Evolutionary conservation across 2,113 vertebrate genomes (phyloP), one percentile per base, ranked within the genome.

Genomic region (Rhineura floridana): DNA sequence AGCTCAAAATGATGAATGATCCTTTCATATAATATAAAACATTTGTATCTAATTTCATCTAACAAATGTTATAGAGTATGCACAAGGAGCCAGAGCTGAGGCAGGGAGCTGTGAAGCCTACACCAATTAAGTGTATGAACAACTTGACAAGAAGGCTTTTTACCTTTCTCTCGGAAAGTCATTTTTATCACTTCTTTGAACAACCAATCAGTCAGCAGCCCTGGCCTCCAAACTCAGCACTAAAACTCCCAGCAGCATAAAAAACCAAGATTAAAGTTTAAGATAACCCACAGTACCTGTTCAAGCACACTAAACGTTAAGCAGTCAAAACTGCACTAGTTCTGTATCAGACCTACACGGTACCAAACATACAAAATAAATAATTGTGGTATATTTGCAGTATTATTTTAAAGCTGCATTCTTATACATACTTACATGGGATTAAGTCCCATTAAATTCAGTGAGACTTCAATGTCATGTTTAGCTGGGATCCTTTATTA

Each of bases 151-250:
- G 50, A 55, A 36, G 52, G 7, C 52, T 81, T 55, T 23, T 63
- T 81, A n/a, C 55, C 55, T 28, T 81, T 81, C 36, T 39, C 48
- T 44, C 39, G 65, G 23, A 36, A 82, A 82, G 8, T 17, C 36
- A 82, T 59, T 63, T 81, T 63, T 81, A 63, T 81, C 79, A 81
- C 52, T 59, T 59, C 55, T 79, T 79, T n/a, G 30, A n/a, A 80
- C 52, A 80, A 30, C 52, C 33, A n/a, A 25, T 81, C 48, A 12
- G 21, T 44, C 25, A 81, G 12, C 3, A 81, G 48, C 15, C 30
- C 77, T 55, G 48, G 10, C 17, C 50, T 79, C 48, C 6, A 33
- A 79, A 79, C 15, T 8, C 48, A 55, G 48, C 33, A n/a, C 28
- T n/a, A 78, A 78, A 78, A 78, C 46, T 52, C 33, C 30, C 48